Base-by-base conservation (phyloP, 2,113 vertebrate species). In the Megaceryle maxima region DNA sequence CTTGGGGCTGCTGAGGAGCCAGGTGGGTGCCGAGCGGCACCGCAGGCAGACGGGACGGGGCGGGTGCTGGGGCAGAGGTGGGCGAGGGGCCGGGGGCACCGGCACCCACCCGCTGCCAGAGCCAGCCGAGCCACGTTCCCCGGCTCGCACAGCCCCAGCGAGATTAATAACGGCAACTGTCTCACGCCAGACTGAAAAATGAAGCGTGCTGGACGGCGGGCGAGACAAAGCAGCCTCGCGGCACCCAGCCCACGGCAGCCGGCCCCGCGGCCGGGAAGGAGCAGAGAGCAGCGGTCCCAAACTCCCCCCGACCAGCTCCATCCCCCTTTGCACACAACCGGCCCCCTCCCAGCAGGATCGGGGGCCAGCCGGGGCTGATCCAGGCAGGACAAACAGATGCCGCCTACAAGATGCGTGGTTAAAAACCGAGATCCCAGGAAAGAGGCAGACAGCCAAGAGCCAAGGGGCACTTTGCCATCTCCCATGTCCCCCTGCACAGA, bases 141-240 rank as follows among this genome's bases (percentile, higher is more conserved):
- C 9, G 5, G 62, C 73, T 60, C 2, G 33, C 66, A 29, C 22
- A 57, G 82, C 85, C 69, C 43, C 17, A 9, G 31, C 0, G 21
- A 78, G 73, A 93, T 96, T 44, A 82, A 87, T 94, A 88, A 88
- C 46, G 5, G 39, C 77, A 63, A 35, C 88, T 94, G 95, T 92
- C 92, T 96, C 80, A 3, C 4, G 19, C 9, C 94, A 95, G 92
- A 94, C 94, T 97, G 94, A 96, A 93, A 96, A 97, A 96, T 94
- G 94, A 95, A 90, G 91, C 77, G 19, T 26, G 91, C 60, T 5
- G 95, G 88, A 77, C 24, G 24, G 55, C 51, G 8, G 84, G 95
- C 18, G 82, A 95, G 95, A 94, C 92, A 96, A 87, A 97, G 96
- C 94, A 92, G 87, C 73, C 81, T 33, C 26, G 6, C 21, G 10